A percentile compares a stretch with the other conserved stretches of the same genome.
These are phyloP conservation scores for Tapirus indicus DNA, from an alignment of 2,797 vertebrate species.

Conservation along the genomic window DNA sequence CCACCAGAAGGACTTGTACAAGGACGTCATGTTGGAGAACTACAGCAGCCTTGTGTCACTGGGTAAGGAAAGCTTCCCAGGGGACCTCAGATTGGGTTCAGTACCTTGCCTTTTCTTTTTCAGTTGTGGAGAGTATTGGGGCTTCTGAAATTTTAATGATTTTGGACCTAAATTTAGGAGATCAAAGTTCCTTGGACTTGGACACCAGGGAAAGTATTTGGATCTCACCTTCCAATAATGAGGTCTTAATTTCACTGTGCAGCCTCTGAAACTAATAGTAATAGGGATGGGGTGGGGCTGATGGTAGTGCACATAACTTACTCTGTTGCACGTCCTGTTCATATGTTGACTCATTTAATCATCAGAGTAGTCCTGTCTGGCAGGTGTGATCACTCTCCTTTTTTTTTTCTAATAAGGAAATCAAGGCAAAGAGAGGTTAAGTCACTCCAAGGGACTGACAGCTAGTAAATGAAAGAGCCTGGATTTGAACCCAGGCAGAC, in stretches of 20 bases:
- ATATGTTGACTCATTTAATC: background rate
- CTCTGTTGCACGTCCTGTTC: rapidly evolving
- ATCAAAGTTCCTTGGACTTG: background rate
- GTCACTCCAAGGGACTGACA: background rate
- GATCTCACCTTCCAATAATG: background rate
- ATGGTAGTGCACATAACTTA: background rate
- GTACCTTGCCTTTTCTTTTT: background rate
- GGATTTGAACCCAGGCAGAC: background rate
- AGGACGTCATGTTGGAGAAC: slow-evolving; percentile 81
- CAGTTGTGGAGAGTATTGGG: background rate
- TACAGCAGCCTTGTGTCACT: slow-evolving; percentile 62
- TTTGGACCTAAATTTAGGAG: background rate
- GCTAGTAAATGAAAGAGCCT: background rate
- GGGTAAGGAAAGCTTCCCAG: slow-evolving; percentile 59
- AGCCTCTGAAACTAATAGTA: background rate
- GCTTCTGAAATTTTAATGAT: background rate
- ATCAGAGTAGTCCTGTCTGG: background rate
- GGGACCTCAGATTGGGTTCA: background rate
- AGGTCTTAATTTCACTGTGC: background rate
- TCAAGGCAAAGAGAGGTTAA: background rate
- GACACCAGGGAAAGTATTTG: background rate
- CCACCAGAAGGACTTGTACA: slow-evolving; percentile 74
- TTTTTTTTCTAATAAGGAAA: background rate
- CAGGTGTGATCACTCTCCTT: background rate
- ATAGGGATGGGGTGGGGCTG: background rate